Conservation (phyloP, 2,113 vertebrate species). For the Pipa parva region DNA sequence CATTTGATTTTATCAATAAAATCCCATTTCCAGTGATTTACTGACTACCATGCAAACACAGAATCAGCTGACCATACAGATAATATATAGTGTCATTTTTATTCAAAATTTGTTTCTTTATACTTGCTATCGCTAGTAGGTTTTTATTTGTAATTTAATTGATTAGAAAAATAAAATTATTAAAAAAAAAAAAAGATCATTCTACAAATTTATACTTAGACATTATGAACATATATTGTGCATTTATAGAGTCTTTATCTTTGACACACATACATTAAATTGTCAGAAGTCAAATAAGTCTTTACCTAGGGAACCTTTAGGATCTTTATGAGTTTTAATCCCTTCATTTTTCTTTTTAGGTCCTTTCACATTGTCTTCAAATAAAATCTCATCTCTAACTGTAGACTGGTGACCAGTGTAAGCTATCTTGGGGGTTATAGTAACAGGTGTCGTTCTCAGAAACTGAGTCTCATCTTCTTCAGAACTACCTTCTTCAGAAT, state of each 20-base stretch:
- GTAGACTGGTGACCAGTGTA: not conserved
- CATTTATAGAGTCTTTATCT: slow-evolving; percentile 20
- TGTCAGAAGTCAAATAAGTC: not conserved
- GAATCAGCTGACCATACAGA: too few species aligned
- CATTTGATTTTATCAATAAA: too few species aligned
- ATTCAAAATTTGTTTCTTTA: too few species aligned
- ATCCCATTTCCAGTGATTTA: too few species aligned
- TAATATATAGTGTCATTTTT: too few species aligned
- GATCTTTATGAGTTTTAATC: not conserved
- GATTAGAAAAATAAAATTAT: too few species aligned
- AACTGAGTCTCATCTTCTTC: not conserved
- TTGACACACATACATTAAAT: slow-evolving; percentile 3
- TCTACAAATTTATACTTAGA: too few species aligned
- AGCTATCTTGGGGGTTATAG: not conserved
- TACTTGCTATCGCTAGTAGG: too few species aligned
- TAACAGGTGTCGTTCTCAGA: not conserved
- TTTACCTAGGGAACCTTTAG: slow-evolving; percentile 25
- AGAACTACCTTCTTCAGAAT: not conserved
- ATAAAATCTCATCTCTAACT: not conserved
- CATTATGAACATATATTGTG: too few species aligned
- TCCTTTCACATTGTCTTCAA: not conserved
- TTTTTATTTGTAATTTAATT: too few species aligned
- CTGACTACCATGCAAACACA: too few species aligned
- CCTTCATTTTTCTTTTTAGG: not conserved
- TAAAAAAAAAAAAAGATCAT: too few species aligned